Base-by-base conservation (phyloP, 2,888 invertebrate species). In the Harpalus rubripes region DNA sequence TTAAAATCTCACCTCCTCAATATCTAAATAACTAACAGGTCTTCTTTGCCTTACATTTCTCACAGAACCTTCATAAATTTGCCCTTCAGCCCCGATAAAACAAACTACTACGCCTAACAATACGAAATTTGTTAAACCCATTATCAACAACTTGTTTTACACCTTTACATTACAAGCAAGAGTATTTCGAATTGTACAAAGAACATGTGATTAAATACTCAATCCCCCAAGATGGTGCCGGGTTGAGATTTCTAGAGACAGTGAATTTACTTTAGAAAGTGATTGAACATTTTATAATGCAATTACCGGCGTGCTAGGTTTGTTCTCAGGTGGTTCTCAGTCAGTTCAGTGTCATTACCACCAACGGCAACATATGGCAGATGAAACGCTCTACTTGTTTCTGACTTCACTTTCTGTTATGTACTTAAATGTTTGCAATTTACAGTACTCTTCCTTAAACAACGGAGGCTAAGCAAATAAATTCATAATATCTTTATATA, bases 191-290 rank as follows among this genome's bases (percentile, higher is more conserved):
- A 15, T 59, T 26, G 15, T 68, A 39, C 26, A 15, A 39, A 68
- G 68, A 68, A 15, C 32, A 6, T 68, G 10, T 22, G 22, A 63
- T 26, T 52, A 52, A 52, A 52, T 52, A 22, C 63, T 63, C 63
- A 32, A 32, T 68, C 12, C 68, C 68, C 68, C 32, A 32, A 74
- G 72, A 18, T 74, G 72, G 15, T 18, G 26, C n/a, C 78, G 15
- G 58, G 32, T 78, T 56, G n/a, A 56, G 41, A 26, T 78, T 58
- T 78, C 58, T 78, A n/a, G 22, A 26, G 26, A 78, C 15, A 78
- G 78, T 78, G 78, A 78, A 58, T 78, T 58, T 58, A 26, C 56
- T 78, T 78, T 78, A 78, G 78, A 78, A 78, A 78, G 78, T 78
- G 78, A 78, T 58, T 56, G 58, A 22, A 26, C 32, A 26, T 78